Base-by-base conservation (phyloP, 2,797 vertebrate genomes). In the Acridotheres tristis region DNA sequence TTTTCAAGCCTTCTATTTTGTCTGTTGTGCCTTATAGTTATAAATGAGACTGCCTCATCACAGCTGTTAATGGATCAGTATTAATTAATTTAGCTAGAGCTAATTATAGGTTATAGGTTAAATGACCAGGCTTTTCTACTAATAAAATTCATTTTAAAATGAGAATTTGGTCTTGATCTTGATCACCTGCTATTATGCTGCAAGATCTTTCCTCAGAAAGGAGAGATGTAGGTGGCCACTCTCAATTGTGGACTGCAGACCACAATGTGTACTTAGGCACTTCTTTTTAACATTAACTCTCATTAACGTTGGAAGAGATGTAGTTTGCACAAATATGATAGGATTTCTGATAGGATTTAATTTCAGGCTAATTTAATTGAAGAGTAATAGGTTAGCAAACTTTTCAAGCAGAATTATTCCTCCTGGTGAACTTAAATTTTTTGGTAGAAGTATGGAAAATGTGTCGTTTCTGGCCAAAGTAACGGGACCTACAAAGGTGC, bases 401-500 rank as follows among this genome's bases (percentile, higher is more conserved):
- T 80, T 87, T 80, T 74, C 29, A 71, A 63, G 72, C 23, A 61
- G 27, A 80, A 43, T 38, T 63, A 85, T 29, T n/a, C 5, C 7
- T 90, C 16, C 18, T 83, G 20, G 15, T 55, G 42, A 57, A 68
- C 58, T 61, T 22, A 47, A 23, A 0, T 5, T 66, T 59, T 81
- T 67, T 15, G 0, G 16, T 17, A 10, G 7, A 10, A 26, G 13
- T 42, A 25, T 45, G 53, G 26, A 53, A 81, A 30, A 27, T 20
- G 36, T 1, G 6, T 54, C 4, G 3, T 69, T 73, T 83, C 14
- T 80, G 34, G 18, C 36, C 40, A 51, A 22, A 0, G 1, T 78
- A 48, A n/a, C 0, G 4, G 62, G 51, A 38, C 19, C 5, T 19
- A 45, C 0, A 1, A 19, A 43, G 30, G 12, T 58, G 51, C 16